These are phyloP conservation scores for Sciurus vulgaris DNA, from an alignment of 2,797 vertebrate species.

Conservation along the genomic window DNA sequence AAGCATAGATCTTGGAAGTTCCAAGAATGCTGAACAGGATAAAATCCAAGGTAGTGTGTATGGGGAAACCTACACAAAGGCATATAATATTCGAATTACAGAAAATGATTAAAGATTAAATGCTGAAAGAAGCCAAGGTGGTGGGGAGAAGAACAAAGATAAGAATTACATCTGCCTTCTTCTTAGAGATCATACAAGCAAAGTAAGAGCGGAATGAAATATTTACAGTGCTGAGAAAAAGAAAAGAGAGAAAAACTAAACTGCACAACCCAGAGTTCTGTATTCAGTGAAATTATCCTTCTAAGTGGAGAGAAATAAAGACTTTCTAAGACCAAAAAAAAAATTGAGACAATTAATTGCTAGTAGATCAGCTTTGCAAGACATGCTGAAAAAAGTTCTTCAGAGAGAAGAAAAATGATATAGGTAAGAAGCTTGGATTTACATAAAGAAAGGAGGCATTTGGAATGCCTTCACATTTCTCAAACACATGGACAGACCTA, in stretches of 20 bases:
- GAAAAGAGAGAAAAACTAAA: background rate
- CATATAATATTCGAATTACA: background rate
- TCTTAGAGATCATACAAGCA: background rate
- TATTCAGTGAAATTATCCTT: background rate
- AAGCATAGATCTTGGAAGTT: background rate
- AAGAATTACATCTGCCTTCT: background rate
- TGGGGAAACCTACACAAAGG: background rate
- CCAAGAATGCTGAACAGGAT: background rate
- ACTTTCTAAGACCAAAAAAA: background rate
- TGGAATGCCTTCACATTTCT: background rate
- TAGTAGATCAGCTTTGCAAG: background rate
- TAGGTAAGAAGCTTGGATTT: background rate
- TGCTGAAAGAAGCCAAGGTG: background rate
- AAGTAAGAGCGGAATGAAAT: background rate
- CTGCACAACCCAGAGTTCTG: background rate
- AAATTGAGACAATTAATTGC: background rate
- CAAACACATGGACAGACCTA: background rate
- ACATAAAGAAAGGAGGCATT: background rate
- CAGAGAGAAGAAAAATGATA: background rate
- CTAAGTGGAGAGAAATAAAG: slow-evolving; percentile 15
- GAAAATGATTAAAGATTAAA: background rate
- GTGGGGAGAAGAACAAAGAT: background rate
- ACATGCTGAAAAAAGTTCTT: background rate
- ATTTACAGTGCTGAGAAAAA: background rate
- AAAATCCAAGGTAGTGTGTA: background rate